Evolutionary conservation across 1,140 invertebrate species (phyloP).

Genomic region (Stegodyphus mimosarum): DNA sequence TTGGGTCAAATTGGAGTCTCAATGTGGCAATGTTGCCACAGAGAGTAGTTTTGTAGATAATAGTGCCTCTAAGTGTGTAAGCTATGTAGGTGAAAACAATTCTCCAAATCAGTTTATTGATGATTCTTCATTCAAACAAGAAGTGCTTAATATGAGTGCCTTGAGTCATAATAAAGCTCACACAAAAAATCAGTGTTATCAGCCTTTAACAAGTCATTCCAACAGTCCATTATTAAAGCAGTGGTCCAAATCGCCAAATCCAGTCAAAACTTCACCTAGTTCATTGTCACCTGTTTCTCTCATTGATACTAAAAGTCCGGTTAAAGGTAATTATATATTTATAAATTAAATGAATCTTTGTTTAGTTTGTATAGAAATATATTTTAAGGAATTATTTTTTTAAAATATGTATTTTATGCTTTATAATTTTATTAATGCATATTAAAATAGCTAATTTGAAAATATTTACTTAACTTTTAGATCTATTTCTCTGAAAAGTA

Average conservation of each 20-base stretch:
- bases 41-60: conserved; percentile 15
- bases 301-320: conserved; percentile 32
- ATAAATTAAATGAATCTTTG: neutral
- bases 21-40: neutral
- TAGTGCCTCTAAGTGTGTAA: conserved; percentile 40
- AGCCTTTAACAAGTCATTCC: conserved; percentile 51
- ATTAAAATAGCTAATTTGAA: too few relatives aligned
- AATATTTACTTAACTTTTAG: too few relatives aligned
- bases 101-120: conserved; percentile 33
- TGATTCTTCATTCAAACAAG: conserved; percentile 33
- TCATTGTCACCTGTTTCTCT: conserved; percentile 44
- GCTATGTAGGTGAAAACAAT: conserved; percentile 18
- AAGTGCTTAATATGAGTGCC: conserved; percentile 60
- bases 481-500: too few relatives aligned
- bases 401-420: too few relatives aligned
- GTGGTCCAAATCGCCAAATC: conserved; percentile 38
- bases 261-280: conserved; percentile 41
- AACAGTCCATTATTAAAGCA: conserved; percentile 51
- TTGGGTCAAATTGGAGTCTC: conserved; percentile 10
- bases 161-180: conserved; percentile 50
- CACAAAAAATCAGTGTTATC: conserved; percentile 45
- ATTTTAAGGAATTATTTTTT: too few relatives aligned
- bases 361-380: too few relatives aligned
- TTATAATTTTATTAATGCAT: too few relatives aligned
- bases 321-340: too few relatives aligned